Conservation (phyloP, 2,888 invertebrate genomes). For the Notodonta ziczac region DNA sequence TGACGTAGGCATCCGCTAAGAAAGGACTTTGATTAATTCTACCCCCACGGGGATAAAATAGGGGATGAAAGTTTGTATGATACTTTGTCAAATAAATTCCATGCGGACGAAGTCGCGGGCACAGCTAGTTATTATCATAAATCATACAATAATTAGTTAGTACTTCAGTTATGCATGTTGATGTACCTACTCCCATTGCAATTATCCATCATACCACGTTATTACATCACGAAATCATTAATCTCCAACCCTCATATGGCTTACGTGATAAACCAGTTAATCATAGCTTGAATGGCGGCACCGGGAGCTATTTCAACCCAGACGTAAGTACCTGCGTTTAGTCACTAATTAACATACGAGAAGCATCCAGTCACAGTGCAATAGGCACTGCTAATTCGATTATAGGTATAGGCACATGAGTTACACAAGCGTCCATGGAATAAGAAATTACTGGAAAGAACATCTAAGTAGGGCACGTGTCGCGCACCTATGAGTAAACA, state of each 20-base stretch:
- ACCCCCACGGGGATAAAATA: no score
- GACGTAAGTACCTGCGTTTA: slow-evolving; percentile 23
- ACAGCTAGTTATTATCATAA: no score
- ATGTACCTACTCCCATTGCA: not conserved
- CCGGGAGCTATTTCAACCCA: slow-evolving; percentile 9
- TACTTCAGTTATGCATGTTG: not conserved
- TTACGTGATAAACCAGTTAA: slow-evolving; percentile 10
- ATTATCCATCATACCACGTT: not conserved
- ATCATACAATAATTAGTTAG: no score
- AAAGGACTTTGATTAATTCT: no score
- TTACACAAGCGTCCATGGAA: slow-evolving; percentile 33
- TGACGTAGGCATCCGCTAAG: no score
- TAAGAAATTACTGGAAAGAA: not conserved
- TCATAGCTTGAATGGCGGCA: slow-evolving; percentile 14
- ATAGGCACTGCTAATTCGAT: slow-evolving; percentile 50
- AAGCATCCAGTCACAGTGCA: slow-evolving; percentile 35
- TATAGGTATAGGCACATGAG: slow-evolving; percentile 38
- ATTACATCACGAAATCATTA: slow-evolving; percentile 5
- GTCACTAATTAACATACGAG: slow-evolving; percentile 51
- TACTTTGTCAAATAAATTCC: no score
- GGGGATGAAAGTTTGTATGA: no score
- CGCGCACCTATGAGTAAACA: no score
- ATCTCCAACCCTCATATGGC: slow-evolving; percentile 3
- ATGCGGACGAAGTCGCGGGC: no score
- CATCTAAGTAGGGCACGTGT: no score